These are phyloP conservation scores for Pangasius djambal DNA, from an alignment of 2,797 vertebrate species.

Conservation along the genomic window DNA sequence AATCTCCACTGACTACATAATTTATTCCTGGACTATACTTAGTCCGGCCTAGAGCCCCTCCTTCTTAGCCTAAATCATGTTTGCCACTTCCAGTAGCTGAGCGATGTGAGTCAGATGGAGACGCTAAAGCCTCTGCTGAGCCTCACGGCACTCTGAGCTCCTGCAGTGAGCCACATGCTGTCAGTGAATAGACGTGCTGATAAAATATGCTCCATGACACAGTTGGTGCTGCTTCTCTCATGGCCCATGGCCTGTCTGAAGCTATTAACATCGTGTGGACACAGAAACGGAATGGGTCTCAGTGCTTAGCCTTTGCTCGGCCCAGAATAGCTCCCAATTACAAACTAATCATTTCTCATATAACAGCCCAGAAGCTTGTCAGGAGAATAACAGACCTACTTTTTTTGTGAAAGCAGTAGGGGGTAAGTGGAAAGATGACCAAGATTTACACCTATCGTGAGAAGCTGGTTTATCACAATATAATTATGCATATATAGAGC, in stretches of 20 bases:
- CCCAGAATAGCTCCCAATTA: slow-evolving; percentile 64
- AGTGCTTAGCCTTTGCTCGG: slow-evolving; percentile 61
- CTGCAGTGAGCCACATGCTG: slow-evolving; percentile 76
- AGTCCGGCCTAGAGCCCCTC: not conserved
- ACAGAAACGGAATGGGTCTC: slow-evolving; percentile 67
- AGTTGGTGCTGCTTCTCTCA: slow-evolving; percentile 77
- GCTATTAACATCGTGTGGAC: slow-evolving; percentile 76
- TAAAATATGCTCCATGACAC: slow-evolving; percentile 80
- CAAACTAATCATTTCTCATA: slow-evolving; percentile 73
- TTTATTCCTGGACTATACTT: slow-evolving; percentile 21
- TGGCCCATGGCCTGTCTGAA: slow-evolving; percentile 76
- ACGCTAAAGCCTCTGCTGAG: slow-evolving; percentile 46
- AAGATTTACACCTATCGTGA: slow-evolving; percentile 38
- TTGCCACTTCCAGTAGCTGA: slow-evolving; percentile 48
- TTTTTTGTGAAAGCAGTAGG: not conserved
- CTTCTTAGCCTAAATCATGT: slow-evolving; percentile 28
- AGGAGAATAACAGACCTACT: slow-evolving; percentile 42
- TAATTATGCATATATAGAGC: slow-evolving; percentile 15
- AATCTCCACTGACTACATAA: not conserved
- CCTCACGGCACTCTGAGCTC: slow-evolving; percentile 64
- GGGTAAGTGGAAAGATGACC: not conserved
- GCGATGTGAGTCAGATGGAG: slow-evolving; percentile 65
- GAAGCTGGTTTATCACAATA: slow-evolving; percentile 16
- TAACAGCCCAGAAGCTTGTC: slow-evolving; percentile 60
- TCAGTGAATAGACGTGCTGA: slow-evolving; percentile 74